Base-by-base conservation (phyloP, 2,888 invertebrate genomes). In the Azorinus chamasolen region DNA sequence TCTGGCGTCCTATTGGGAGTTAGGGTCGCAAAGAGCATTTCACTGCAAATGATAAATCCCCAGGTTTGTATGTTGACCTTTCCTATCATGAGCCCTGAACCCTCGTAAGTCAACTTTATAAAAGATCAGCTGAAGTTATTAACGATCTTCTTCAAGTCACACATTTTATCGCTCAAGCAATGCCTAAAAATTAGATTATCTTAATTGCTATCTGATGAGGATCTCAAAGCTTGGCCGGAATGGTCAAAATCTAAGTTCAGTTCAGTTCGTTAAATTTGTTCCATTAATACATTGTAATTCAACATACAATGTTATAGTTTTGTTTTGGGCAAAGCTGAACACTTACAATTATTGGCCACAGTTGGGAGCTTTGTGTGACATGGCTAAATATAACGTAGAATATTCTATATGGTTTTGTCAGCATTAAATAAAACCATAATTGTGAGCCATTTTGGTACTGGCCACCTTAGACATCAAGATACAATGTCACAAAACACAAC, bases 81-180 rank as follows among this genome's bases (percentile, higher is more conserved):
- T n/a, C n/a, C n/a, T n/a, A n/a, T n/a, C n/a, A n/a, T n/a, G n/a
- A n/a, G n/a, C n/a, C n/a, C n/a, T n/a, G n/a, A n/a, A n/a, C n/a
- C n/a, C n/a, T n/a, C n/a, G n/a, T n/a, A n/a, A n/a, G n/a, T n/a
- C n/a, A n/a, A n/a, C 57, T 39, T 57, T 57, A 39, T 41, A 22
- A 57, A 39, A 57, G 57, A 41, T 39, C 46, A 46, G 43, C 43
- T 24, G 45, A 58, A 45, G 20, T 43, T 45, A 58, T 58, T 18
- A 58, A 58, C 45, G 58, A 58, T 45, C 58, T 58, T 25, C 58
- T 43, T 45, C 25, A 24, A n/a, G 25, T 58, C 43, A 22, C 58
- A 22, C 58, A 58, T 58, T 24, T 25, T 24, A 45, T 25, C 22
- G 20, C 58, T 16, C 45, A 58, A 45, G 10, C 43, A 45, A 45